A percentile compares a stretch with the other conserved stretches of the same genome.
Conservation (phyloP, 2,797 vertebrate species). For the Alcedo atthis region DNA sequence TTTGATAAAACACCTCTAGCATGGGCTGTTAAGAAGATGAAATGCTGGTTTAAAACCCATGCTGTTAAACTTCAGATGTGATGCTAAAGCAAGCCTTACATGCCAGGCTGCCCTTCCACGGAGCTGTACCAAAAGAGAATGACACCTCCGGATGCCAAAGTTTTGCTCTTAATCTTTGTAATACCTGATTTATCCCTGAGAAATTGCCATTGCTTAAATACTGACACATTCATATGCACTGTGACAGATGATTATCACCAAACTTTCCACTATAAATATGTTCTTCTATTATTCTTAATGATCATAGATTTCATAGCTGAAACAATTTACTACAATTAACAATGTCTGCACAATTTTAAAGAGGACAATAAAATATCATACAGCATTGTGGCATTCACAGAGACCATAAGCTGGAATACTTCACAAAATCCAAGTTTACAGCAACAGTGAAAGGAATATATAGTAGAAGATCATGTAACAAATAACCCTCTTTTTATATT, state of each 20-base stretch:
- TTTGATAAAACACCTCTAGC: conserved; percentile 3
- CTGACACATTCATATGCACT: neutral
- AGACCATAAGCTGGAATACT: neutral
- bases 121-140: neutral
- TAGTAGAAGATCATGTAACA: too few species aligned
- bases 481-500: too few species aligned
- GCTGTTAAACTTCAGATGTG: neutral
- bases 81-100: conserved; percentile 5
- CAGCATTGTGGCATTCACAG: neutral
- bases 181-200: neutral
- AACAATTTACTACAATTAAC: conserved; percentile 15
- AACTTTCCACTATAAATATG: conserved; percentile 1
- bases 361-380: neutral
- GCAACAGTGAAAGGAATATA: too few species aligned
- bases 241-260: conserved; percentile 14
- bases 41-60: conserved; percentile 35
- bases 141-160: conserved; percentile 8
- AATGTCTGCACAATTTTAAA: neutral
- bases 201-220: conserved; percentile 6
- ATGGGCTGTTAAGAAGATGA: neutral
- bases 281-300: neutral
- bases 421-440: too few species aligned
- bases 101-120: conserved; percentile 26
- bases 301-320: neutral
- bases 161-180: conserved; percentile 44